Conservation (phyloP, 2,797 vertebrate species). For the Coreius guichenoti region DNA sequence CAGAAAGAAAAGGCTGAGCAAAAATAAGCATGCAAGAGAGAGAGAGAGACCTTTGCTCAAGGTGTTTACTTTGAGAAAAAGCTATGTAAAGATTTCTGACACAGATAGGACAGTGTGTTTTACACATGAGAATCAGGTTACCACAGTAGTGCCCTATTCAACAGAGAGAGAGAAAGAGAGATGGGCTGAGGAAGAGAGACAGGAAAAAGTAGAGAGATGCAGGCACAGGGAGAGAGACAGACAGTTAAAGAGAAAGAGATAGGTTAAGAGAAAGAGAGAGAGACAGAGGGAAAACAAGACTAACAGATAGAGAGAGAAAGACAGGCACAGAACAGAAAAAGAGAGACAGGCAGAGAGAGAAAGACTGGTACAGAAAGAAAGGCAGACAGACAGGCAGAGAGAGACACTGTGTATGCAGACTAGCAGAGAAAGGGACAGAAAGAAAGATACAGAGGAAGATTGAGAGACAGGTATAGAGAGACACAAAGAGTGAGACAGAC, state of each 20-base stretch:
- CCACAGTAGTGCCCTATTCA: slow-evolving; percentile 46
- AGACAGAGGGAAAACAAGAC: too few species aligned
- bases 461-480: neutral
- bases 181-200: neutral
- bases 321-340: neutral
- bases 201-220: neutral
- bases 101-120: slow-evolving; percentile 20
- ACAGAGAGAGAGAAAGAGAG: slow-evolving; percentile 21
- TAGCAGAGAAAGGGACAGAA: neutral
- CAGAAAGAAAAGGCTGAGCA: neutral
- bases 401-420: neutral
- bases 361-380: neutral
- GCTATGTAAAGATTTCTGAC: slow-evolving; percentile 20
- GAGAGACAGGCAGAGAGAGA: neutral
- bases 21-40: slow-evolving; percentile 7
- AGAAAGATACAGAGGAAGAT: neutral
- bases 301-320: neutral
- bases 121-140: slow-evolving; percentile 10
- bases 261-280: neutral
- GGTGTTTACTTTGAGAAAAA: slow-evolving; percentile 16
- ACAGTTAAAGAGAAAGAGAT: neutral
- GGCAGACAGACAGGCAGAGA: neutral
- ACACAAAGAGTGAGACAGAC: neutral
- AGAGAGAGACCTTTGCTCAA: slow-evolving; percentile 44
- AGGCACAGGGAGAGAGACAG: neutral